These are phyloP conservation scores for Drosophila borborema DNA, from an alignment of 2,888 invertebrate species.

Conservation along the genomic window DNA sequence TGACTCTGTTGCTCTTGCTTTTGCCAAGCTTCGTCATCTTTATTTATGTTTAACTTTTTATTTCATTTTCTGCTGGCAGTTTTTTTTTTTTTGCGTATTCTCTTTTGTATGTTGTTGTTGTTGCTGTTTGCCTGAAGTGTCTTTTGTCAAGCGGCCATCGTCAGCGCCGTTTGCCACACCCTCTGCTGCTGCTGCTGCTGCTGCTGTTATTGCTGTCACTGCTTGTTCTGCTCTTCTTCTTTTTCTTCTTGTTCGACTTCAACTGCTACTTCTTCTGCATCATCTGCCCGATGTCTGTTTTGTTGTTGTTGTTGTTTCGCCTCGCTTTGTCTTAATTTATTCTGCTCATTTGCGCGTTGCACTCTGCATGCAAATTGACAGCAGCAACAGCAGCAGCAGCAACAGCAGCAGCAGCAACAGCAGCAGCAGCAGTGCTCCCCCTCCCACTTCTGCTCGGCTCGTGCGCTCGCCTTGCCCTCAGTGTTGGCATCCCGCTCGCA, in stretches of 20 bases:
- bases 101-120: conserved; percentile 5
- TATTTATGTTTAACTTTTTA: conserved; percentile 71
- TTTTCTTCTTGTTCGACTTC: conserved; percentile 16
- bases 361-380: conserved; percentile 56
- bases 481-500: conserved; percentile 29
- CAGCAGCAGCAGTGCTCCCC: conserved; percentile 14
- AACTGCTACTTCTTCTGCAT: conserved; percentile 24
- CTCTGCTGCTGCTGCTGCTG: conserved; percentile 24
- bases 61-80: conserved; percentile 37
- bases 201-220: conserved; percentile 11
- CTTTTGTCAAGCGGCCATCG: conserved; percentile 77
- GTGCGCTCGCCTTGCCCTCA: neutral
- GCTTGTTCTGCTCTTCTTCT: conserved; percentile 4
- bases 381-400: conserved; percentile 27
- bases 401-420: no score
- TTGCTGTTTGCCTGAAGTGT: conserved; percentile 53
- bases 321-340: conserved; percentile 66
- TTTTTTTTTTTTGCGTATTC: conserved; percentile 8
- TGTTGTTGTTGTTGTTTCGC: neutral
- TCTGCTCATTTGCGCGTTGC: conserved; percentile 66
- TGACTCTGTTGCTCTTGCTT: conserved; percentile 10
- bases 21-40: conserved; percentile 76
- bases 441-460: neutral
- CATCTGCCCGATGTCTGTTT: conserved; percentile 25
- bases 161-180: conserved; percentile 52